These are phyloP conservation scores for Merluccius polli DNA, from an alignment of 2,797 vertebrate species.

Conservation along the genomic window DNA sequence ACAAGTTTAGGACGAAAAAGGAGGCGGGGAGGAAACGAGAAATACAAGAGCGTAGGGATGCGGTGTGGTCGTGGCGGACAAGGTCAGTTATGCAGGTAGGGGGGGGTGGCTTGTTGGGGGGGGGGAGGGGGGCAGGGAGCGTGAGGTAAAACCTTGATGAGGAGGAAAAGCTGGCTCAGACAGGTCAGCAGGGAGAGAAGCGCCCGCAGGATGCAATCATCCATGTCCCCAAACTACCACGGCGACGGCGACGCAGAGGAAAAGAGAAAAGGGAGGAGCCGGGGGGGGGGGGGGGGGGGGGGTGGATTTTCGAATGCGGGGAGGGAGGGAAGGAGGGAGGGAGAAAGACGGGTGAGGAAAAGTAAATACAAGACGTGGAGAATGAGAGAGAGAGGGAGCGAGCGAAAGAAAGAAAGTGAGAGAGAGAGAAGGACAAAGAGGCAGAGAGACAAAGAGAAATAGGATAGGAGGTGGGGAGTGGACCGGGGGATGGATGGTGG, in stretches of 20 bases:
- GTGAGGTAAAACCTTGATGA: conserved; percentile 92
- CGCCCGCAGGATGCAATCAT: conserved; percentile 95
- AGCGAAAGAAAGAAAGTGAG: not conserved
- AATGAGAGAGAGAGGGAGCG: not conserved
- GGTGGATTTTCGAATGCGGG: not conserved
- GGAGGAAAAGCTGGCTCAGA: conserved; percentile 98
- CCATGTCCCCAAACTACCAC: conserved; percentile 86
- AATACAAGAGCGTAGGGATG: conserved; percentile 1
- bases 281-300: conserved; percentile 2
- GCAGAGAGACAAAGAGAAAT: conserved; percentile 1
- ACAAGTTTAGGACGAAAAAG: not conserved
- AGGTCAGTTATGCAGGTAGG: not conserved
- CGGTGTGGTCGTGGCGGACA: not conserved
- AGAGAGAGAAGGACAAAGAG: not conserved
- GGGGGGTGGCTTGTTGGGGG: conserved; percentile 1
- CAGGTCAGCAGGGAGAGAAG: conserved; percentile 98
- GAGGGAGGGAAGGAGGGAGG: not conserved
- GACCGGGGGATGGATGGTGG: not conserved
- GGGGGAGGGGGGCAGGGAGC: conserved; percentile 44
- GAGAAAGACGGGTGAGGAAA: not conserved
- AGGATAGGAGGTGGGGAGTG: not conserved
- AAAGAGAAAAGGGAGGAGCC: conserved; percentile 21
- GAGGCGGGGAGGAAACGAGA: not conserved
- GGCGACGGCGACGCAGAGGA: too few relatives aligned
- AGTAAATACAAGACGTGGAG: not conserved